Evolutionary conservation across 1,140 invertebrate genomes (phyloP), one percentile per base, ranked within the genome.

Genomic region (Saccostrea cuccullata): DNA sequence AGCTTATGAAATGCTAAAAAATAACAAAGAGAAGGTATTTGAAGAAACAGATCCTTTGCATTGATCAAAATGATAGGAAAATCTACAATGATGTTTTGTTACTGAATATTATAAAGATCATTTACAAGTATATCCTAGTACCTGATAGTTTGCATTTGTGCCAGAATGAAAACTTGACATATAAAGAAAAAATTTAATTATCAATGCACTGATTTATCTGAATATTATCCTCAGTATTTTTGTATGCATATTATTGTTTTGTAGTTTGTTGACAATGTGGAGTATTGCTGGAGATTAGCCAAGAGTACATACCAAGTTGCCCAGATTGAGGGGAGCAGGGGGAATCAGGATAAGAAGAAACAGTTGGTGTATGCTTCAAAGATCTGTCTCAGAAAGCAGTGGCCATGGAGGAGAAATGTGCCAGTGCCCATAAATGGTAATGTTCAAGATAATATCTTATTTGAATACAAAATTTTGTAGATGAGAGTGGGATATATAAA

Each of bases 351-450:
- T 60, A 93, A 94, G 85, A 96, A 96, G 89, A 96, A 96, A 92
- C 92, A 95, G 86, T 94, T 96, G 83, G 93, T 96, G 40, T 94
- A 94, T 90, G 95, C 96, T 96, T 96, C 97, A 96, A 95, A 90
- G 95, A 96, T 60, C 96, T 96, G 90, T 97, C 96, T 87, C 94
- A 96, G 90, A 93, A 94, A 92, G 95, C 97, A 87, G 91, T 97
- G 13, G 92, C 95, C 88, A 84, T 96, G 4, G 95, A 96, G 89
- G 92, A 95, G 5, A 91, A 95, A 23, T 95, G 96, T 93, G 94
- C 96, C 1, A 96, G 97, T 92, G 95, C 96, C 55, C 97, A 97
- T 93, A 98, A 98, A 95, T 98, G 97, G 97, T 97, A 92, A 86
- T 60, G 30, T 36, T 36, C 30, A 36, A 36, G 30, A 36, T 2